phyloP scores from a whole-genome alignment of 2,888 invertebrate genomes.

The Drosophila buzzatii region DNA sequence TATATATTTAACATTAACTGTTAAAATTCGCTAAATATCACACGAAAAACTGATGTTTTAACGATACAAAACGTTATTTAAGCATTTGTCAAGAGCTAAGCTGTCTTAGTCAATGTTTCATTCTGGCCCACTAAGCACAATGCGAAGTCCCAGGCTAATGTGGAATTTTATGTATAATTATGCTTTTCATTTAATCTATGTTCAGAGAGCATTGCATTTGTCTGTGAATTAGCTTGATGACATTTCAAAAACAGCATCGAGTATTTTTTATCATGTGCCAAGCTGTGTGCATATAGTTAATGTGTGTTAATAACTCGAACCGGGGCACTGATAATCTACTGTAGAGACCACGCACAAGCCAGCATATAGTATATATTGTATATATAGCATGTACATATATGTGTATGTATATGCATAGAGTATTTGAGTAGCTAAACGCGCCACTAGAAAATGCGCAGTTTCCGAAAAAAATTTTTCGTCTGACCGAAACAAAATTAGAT shows the following conservation, averaged over 20 bases:
- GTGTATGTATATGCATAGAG: background rate
- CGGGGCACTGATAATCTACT: conserved; percentile 18
- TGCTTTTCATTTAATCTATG: no score
- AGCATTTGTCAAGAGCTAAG: background rate
- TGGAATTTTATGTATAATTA: background rate
- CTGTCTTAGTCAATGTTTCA: background rate
- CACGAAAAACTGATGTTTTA: no score
- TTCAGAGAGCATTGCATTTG: background rate
- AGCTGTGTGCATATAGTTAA: conserved; percentile 16
- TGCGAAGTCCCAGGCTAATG: background rate
- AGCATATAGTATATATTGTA: background rate
- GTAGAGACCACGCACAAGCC: conserved; percentile 2
- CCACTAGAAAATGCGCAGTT: conserved; percentile 50
- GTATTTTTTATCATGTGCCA: conserved; percentile 25
- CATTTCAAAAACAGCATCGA: conserved; percentile 10
- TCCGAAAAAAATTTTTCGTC: conserved; percentile 22
- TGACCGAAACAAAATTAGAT: conserved; percentile 37
- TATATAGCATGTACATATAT: background rate
- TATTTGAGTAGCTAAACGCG: conserved; percentile 35
- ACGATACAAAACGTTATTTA: background rate
- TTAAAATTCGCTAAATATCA: no score
- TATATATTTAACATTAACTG: no score
- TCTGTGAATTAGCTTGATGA: conserved; percentile 3
- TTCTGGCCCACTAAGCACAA: background rate
- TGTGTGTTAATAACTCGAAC: conserved; percentile 41